Evolutionary conservation across 2,797 vertebrate genomes (phyloP).

Genomic region (Characodon lateralis): DNA sequence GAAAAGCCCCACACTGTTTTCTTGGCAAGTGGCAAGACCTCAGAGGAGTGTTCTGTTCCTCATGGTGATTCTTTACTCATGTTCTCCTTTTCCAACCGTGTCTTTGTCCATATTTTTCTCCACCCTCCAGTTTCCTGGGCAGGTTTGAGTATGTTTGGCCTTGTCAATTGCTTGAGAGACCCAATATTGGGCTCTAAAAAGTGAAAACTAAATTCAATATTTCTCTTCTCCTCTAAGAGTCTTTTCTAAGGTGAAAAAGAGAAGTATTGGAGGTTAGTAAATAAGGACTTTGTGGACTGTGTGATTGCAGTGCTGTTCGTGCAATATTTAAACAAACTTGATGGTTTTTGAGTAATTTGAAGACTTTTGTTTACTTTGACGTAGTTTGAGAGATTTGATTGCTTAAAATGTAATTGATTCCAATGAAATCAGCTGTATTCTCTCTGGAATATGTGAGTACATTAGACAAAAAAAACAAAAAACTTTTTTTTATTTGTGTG

Average conservation of each 20-base stretch:
- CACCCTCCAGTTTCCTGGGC: slow-evolving; percentile 12
- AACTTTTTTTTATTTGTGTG: slow-evolving; percentile 2
- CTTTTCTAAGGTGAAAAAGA: slow-evolving; percentile 1
- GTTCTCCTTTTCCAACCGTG: slow-evolving; percentile 9
- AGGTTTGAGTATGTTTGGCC: slow-evolving; percentile 23
- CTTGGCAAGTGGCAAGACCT: slow-evolving; percentile 40
- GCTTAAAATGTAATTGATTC: not conserved
- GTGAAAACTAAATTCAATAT: slow-evolving; percentile 13
- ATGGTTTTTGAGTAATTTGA: not conserved
- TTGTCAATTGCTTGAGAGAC: slow-evolving; percentile 19
- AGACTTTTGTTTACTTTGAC: slow-evolving; percentile 2
- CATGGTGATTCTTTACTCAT: slow-evolving; percentile 1
- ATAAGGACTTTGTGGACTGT: slow-evolving; percentile 13
- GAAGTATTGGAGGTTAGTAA: not conserved
- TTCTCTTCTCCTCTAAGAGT: slow-evolving; percentile 17
- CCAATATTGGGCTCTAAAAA: slow-evolving; percentile 20
- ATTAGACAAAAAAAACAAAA: slow-evolving; percentile 5
- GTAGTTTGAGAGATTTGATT: not conserved
- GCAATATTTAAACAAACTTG: not conserved
- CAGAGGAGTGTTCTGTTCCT: slow-evolving; percentile 28
- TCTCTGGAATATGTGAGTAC: not conserved
- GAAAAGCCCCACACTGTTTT: slow-evolving; percentile 41
- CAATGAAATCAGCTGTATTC: slow-evolving; percentile 3
- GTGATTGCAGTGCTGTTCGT: not conserved
- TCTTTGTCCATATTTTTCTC: not conserved